Conservation (phyloP, 2,888 invertebrate species). For the Acrobasis consociella region DNA sequence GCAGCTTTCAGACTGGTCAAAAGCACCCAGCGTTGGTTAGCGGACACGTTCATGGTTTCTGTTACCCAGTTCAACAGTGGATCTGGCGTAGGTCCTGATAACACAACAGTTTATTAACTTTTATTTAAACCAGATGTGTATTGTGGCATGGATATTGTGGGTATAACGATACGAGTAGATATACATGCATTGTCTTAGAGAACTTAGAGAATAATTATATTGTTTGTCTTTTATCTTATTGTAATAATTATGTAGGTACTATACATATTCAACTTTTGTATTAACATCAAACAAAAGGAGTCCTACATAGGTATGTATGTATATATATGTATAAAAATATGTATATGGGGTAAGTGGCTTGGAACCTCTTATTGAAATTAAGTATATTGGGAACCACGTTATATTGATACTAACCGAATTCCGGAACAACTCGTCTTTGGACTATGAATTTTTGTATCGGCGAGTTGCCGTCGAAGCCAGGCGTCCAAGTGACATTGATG, state of each 20-base stretch:
- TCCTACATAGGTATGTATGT: too few species aligned
- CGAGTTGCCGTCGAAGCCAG: constrained; percentile 98
- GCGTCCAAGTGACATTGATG: constrained; percentile 96
- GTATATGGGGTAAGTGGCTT: too few species aligned
- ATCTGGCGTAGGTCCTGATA: constrained; percentile 91
- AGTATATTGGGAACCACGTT: neutral
- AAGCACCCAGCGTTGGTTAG: constrained; percentile 89
- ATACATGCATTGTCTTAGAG: too few species aligned
- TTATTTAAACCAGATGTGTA: neutral
- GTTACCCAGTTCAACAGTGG: constrained; percentile 94
- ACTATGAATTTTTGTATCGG: constrained; percentile 96
- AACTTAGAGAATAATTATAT: too few species aligned
- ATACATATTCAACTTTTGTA: too few species aligned
- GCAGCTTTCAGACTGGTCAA: constrained; percentile 95
- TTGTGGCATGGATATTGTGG: too few species aligned
- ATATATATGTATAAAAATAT: too few species aligned
- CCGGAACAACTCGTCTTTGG: constrained; percentile 94
- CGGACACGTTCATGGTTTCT: constrained; percentile 92
- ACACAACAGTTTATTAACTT: constrained; percentile 20
- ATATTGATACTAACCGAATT: constrained; percentile 86
- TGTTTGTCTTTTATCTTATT: too few species aligned
- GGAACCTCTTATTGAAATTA: too few species aligned
- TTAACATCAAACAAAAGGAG: too few species aligned
- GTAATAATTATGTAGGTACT: too few species aligned
- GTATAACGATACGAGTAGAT: too few species aligned